Evolutionary conservation across 2,113 vertebrate genomes (phyloP), one percentile per base, ranked within the genome.

Genomic region (Psammodynastes pulverulentus): DNA sequence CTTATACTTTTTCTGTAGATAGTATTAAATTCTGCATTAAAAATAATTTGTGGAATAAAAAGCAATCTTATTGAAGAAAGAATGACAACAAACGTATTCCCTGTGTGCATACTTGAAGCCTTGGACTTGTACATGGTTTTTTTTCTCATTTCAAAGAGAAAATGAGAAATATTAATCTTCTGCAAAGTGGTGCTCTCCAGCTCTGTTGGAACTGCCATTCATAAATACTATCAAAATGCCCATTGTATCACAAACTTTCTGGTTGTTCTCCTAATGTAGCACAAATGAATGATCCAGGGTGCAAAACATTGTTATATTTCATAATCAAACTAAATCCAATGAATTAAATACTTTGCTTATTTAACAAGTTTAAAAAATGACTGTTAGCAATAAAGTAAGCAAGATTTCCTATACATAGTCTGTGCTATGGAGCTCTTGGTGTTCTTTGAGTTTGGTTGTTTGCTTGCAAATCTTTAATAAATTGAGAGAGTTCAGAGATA

Each of bases 1-100:
- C 96, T 94, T 95, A 93, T 94, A 94, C 91, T 93, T 93, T 94
- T 93, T 51, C 46, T 49, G 10, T n/a, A n/a, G 26, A n/a, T n/a
- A 13, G 4, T n/a, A n/a, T 67, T 67, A n/a, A 67, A 67, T n/a
- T n/a, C 4, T 72, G 67, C 17, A 72, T 39, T 72, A 34, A 72
- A 72, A 39, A 72, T 39, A 72, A 34, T 72, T 39, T 72, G n/a
- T 19, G 15, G 67, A 6, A 19, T 39, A 86, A 48, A 58, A 43
- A 86, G 1, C 84, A 45, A 94, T 92, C 89, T 93, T 87, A 86
- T 88, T 94, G 89, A 93, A 89, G 39, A 87, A 90, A 95, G 87
- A 49, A 93, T 86, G 58, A 94, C 93, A 91, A 89, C 93, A 94
- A 93, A 91, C 93, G 3, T n/a, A 92, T 56, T 93, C 89, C 34